Base-by-base conservation (phyloP, 2,888 invertebrate species). In the Trisateles emortualis region DNA sequence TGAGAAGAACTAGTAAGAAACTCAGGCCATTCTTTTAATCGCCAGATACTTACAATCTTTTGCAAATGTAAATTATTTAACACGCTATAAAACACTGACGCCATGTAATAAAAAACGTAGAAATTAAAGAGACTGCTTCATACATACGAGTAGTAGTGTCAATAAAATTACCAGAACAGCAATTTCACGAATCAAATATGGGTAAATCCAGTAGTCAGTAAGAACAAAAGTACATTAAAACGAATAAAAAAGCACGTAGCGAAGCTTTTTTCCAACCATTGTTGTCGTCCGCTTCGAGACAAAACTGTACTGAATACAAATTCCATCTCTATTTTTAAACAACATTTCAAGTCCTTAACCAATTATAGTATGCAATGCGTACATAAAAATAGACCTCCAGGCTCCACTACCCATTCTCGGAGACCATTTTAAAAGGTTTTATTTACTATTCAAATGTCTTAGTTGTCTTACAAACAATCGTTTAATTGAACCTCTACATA, bases 371-470 rank as follows among this genome's bases (percentile, higher is more conserved):
- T 62, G 58, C 61, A 52, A 67, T 72, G 58, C 56, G 64, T 72
- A 71, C 67, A 75, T 78, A 83, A 86, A 87, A 86, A 86, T 86
- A 86, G 74, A 72, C 62, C 59, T 68, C 75, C 79, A 71, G 71
- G 62, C 59, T 68, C 75, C 79, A 71, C 79, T 78, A 77, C 72
- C 77, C 75, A 74, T 78, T 72, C 75, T 60, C 57, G 72, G 72
- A 69, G 65, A 67, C 59, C 56, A 76, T 79, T 74, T 79, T 76
- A 75, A 78, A 72, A 73, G 73, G 72, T 78, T 74, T 69, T 64
- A 74, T 80, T 79, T 14, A 53, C 53, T 44, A 86, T 87, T 84
- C 84, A 87, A 81, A 84, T 82, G 83, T 86, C 84, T 72, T 67
- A 52, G 65, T 62, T 68, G 67, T 74, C 73, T 68, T 72, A 72